Evolutionary conservation across 2,888 invertebrate species (phyloP), one percentile per base, ranked within the genome.

Genomic region (Choreutis nemorana): DNA sequence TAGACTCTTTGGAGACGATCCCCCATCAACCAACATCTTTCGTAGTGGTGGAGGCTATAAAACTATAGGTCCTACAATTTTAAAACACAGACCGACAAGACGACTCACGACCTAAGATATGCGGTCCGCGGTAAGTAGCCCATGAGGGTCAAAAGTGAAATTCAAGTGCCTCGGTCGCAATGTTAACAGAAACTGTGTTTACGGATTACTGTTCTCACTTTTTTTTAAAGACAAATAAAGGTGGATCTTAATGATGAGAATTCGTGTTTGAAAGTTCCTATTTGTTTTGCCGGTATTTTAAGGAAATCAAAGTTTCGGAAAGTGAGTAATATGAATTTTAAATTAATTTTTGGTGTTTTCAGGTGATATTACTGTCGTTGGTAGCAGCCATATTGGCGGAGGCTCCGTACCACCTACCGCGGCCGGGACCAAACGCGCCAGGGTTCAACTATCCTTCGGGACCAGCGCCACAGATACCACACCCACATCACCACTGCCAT

Each of bases 61-160:
- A 73, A 55, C 55, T 42, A 26, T 26, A 48, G 40, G 41, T 41
- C 40, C 38, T 28, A 36, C 44, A 32, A 38, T 37, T 40, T 39
- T 41, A 52, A 57, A 61, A 71, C 63, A 68, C 55, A 53, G 48
- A 46, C 49, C 44, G 50, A n/a, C n/a, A n/a, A n/a, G n/a, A n/a
- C 26, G 13, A 48, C 51, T 45, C 57, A 52, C 53, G 50, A 42
- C 43, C 49, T 41, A 46, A 55, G 51, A 44, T 59, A 75, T 75
- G 77, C 67, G 58, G 53, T 61, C 55, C 53, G 66, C 67, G 72
- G 77, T 78, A 55, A 75, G 77, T 77, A 54, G 13, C 24, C 16
- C 12, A 30, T 7, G 13, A n/a, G n/a, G 9, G 35, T 37, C 41
- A 46, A 57, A 55, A 63, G 65, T 63, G 65, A 68, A 70, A 51